These are phyloP conservation scores for Okamejei kenojei DNA, from an alignment of 2,797 vertebrate genomes.

Conservation along the genomic window DNA sequence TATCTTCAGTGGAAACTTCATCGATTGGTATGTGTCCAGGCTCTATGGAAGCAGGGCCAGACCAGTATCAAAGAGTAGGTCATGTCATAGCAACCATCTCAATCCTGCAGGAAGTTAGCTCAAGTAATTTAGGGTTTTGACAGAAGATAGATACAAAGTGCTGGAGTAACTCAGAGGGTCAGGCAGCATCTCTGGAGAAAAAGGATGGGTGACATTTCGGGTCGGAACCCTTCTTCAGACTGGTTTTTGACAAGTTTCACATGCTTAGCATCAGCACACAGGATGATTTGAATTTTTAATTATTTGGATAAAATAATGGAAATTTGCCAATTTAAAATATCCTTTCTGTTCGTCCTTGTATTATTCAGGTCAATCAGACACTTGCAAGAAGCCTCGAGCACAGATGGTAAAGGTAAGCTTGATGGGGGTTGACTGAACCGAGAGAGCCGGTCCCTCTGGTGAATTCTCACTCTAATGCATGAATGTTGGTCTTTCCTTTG, in stretches of 20 bases:
- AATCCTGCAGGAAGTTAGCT: background rate
- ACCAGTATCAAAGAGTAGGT: background rate
- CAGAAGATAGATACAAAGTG: too few species aligned
- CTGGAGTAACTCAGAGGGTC: too few species aligned
- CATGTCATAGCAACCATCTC: background rate
- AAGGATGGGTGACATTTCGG: too few species aligned
- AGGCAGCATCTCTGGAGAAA: too few species aligned
- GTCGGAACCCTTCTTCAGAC: too few species aligned
- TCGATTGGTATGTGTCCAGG: background rate
- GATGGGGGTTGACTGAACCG: background rate
- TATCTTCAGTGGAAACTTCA: background rate
- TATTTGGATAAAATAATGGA: background rate
- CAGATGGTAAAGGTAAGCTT: constrained; percentile 69
- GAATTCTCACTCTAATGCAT: background rate
- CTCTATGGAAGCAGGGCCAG: background rate
- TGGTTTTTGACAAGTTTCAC: background rate
- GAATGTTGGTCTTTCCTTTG: background rate
- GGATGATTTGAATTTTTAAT: background rate
- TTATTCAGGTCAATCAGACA: constrained; percentile 73
- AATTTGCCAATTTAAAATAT: background rate
- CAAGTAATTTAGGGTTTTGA: background rate
- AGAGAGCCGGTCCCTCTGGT: background rate
- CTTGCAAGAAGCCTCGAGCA: constrained; percentile 71
- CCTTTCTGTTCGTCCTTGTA: background rate
- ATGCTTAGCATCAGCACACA: background rate